Evolutionary conservation across 64 coral and sea anemone species (phyloP), one percentile per base, ranked within the genome.

Genomic region (Platygyra sinensis): DNA sequence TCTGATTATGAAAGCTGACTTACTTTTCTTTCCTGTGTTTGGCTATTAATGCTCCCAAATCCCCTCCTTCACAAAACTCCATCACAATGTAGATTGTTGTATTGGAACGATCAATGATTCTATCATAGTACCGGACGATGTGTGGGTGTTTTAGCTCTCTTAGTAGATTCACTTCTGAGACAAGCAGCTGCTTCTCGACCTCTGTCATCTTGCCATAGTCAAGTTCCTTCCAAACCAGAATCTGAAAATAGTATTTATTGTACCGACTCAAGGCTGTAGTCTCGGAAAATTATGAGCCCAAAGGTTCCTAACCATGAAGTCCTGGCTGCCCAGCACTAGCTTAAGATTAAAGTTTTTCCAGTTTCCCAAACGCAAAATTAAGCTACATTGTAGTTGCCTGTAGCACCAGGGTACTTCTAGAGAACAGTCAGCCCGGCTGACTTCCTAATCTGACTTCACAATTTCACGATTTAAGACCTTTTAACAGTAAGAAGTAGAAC

Each of bases 41-140:
- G 30, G 84, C 82, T 52, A 99, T 99, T n/a, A 95, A 77, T 50
- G 83, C 91, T 29, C 97, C 91, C 24, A 99, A 72, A 77, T 99
- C 97, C 51, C 97, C 97, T 28, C 94, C 91, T 91, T 99, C 87
- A 79, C 97, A 99, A 54, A 78, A 99, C 82, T 99, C 97, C 97
- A 99, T 99, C 7, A 99, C 91, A 74, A 99, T 93, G 72, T 95
- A 99, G 39, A 99, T 99, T 32, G 97, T 99, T 19, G 97, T 99
- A n/a, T 91, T 99, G 10, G 90, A 93, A 1, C 97, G 86, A 51
- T 99, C 97, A 73, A 99, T 93, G 7, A 99, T 99, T 77, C 97
- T 86, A 85, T 99, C 97, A 86, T 95, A 86, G 50, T 99, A 99
- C 13, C 97, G 88, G 32, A 99, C 97, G 75, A 99, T 99, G 20